A percentile compares a stretch with the other conserved stretches of the same genome.
phyloP scores from a whole-genome alignment of 2,888 invertebrate species.

The Empis stercorea region DNA sequence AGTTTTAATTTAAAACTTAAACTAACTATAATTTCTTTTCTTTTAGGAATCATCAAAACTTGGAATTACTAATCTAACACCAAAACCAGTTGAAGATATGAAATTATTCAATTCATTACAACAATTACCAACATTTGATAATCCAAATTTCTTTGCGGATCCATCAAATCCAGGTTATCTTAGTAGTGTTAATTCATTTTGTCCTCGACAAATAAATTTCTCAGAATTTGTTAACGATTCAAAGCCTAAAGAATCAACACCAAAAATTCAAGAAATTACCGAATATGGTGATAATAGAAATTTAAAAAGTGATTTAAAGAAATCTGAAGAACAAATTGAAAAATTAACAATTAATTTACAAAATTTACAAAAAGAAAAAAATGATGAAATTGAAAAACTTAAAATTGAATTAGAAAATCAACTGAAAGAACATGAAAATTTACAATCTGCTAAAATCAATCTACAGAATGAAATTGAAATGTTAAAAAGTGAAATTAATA shows the following conservation, averaged over 20 bases:
- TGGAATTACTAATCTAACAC: constrained; percentile 27
- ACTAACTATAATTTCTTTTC: not conserved
- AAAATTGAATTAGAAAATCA: constrained; percentile 39
- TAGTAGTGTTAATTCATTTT: constrained; percentile 18
- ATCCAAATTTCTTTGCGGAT: constrained; percentile 29
- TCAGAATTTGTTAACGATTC: constrained; percentile 37
- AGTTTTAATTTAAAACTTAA: too few relatives aligned
- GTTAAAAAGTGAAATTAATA: constrained; percentile 32
- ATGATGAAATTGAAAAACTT: constrained; percentile 38
- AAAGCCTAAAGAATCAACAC: constrained; percentile 31
- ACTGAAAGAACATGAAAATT: constrained; percentile 37
- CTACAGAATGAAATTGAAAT: constrained; percentile 37
- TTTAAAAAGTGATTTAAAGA: constrained; percentile 41
- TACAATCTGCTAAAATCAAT: constrained; percentile 37
- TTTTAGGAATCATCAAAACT: constrained; percentile 29
- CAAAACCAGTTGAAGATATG: constrained; percentile 27
- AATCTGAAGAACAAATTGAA: constrained; percentile 31
- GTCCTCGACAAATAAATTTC: constrained; percentile 36
- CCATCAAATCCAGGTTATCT: constrained; percentile 21
- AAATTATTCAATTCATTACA: constrained; percentile 23
- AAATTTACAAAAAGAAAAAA: constrained; percentile 24
- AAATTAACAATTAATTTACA: constrained; percentile 11
- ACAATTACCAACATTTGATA: constrained; percentile 29
- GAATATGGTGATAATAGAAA: constrained; percentile 39
- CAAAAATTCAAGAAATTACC: constrained; percentile 24